Percentiles rank a stretch among this genome's conserved stretches.
These are phyloP conservation scores for Pelusios castaneus DNA, from an alignment of 2,113 vertebrate genomes.

Conservation along the genomic window DNA sequence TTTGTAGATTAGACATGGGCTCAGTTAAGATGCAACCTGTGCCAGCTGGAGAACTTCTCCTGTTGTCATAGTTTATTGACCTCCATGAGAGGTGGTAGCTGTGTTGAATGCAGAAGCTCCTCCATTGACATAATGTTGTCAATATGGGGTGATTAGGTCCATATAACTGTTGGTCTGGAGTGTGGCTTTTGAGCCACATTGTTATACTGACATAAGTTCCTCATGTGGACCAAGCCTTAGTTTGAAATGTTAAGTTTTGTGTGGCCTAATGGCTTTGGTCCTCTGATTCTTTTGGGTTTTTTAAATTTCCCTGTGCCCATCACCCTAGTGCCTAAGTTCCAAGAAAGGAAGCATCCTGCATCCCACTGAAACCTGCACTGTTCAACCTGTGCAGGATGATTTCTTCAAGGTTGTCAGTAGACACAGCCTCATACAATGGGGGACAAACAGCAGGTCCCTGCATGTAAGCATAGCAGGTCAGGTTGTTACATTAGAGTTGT, in stretches of 20 bases:
- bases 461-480: accelerated
- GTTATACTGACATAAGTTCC: neutral
- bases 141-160: neutral
- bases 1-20: too few relatives aligned
- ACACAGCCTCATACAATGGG: accelerated
- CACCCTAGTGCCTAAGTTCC: accelerated
- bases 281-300: neutral
- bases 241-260: neutral
- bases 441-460: neutral
- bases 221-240: neutral
- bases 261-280: neutral
- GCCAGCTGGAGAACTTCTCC: neutral
- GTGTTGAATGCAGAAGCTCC: neutral
- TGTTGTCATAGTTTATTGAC: neutral
- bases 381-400: neutral
- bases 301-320: neutral
- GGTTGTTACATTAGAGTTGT: accelerated
- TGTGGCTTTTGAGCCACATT: neutral
- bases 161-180: neutral
- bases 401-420: neutral
- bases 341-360: neutral
- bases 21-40: neutral
- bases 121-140: neutral
- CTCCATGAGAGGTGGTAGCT: neutral
- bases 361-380: accelerated